phyloP scores from a whole-genome alignment of 2,888 invertebrate species.

The Endomychus coccineus region DNA sequence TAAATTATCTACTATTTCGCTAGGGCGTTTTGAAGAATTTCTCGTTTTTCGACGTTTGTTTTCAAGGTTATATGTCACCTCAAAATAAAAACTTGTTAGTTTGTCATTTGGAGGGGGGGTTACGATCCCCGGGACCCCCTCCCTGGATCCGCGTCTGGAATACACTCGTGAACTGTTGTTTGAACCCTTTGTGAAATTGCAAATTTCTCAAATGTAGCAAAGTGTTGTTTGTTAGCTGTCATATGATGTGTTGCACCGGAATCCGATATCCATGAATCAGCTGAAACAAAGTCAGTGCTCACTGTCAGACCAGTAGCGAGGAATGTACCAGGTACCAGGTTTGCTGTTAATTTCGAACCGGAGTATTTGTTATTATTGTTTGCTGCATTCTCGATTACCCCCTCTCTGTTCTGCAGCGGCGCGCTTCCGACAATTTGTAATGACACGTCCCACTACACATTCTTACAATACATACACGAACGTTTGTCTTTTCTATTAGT shows the following conservation, averaged over 20 bases:
- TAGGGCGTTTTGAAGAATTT: too few relatives aligned
- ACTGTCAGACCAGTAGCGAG: constrained; percentile 15
- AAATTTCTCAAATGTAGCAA: constrained; percentile 15
- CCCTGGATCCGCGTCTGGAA: too few relatives aligned
- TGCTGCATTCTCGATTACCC: too few relatives aligned
- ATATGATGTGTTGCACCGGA: constrained; percentile 18
- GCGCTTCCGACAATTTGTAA: constrained; percentile 15
- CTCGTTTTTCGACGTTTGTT: too few relatives aligned
- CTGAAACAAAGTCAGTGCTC: constrained; percentile 12
- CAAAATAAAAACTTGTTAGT: too few relatives aligned
- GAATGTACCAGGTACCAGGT: too few relatives aligned
- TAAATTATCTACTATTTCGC: too few relatives aligned
- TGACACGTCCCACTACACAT: constrained; percentile 18
- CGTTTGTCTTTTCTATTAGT: constrained; percentile 15
- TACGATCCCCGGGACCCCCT: too few relatives aligned
- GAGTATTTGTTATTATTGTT: constrained; percentile 9
- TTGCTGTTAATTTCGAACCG: constrained; percentile 5
- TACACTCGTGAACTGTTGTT: too few relatives aligned
- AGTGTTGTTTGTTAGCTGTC: constrained; percentile 15
- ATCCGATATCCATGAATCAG: constrained; percentile 21
- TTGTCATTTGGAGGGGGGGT: too few relatives aligned
- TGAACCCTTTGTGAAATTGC: constrained; percentile 14
- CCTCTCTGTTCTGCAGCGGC: too few relatives aligned
- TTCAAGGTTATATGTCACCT: too few relatives aligned
- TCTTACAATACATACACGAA: constrained; percentile 20